These are phyloP conservation scores for Leptinotarsa texana DNA, from an alignment of 1,140 invertebrate genomes.

Conservation along the genomic window DNA sequence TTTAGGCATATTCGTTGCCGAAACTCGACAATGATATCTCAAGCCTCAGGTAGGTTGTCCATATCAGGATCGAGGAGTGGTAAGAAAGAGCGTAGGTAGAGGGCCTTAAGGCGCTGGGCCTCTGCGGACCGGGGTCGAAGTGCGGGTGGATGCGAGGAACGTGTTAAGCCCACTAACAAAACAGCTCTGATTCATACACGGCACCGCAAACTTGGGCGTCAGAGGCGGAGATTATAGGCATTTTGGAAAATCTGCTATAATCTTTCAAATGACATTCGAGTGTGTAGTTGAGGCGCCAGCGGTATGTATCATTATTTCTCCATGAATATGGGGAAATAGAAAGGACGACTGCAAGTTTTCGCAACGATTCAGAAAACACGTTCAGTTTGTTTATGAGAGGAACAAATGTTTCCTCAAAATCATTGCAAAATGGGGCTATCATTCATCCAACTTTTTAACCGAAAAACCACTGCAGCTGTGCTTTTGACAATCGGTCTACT, in stretches of 20 bases:
- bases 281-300: too few species aligned
- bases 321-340: too few species aligned
- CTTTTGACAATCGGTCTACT: too few species aligned
- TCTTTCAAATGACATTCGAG: too few species aligned
- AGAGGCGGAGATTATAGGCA: background rate
- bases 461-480: too few species aligned
- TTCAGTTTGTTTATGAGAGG: too few species aligned
- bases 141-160: background rate
- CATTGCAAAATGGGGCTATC: too few species aligned
- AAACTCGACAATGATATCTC: conserved; percentile 8
- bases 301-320: too few species aligned
- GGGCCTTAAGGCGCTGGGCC: background rate
- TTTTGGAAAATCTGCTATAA: background rate
- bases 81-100: background rate
- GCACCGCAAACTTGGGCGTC: background rate
- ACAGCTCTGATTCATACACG: conserved; percentile 5
- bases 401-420: too few species aligned
- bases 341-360: too few species aligned
- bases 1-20: background rate
- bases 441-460: too few species aligned
- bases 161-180: conserved; percentile 5
- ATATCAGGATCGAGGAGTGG: conserved; percentile 2
- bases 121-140: background rate
- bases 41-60: background rate
- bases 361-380: too few species aligned